Percentiles rank a stretch among this genome's conserved stretches.
Evolutionary conservation across 2,113 vertebrate genomes (phyloP).

Genomic region (Seriola aureovittata): DNA sequence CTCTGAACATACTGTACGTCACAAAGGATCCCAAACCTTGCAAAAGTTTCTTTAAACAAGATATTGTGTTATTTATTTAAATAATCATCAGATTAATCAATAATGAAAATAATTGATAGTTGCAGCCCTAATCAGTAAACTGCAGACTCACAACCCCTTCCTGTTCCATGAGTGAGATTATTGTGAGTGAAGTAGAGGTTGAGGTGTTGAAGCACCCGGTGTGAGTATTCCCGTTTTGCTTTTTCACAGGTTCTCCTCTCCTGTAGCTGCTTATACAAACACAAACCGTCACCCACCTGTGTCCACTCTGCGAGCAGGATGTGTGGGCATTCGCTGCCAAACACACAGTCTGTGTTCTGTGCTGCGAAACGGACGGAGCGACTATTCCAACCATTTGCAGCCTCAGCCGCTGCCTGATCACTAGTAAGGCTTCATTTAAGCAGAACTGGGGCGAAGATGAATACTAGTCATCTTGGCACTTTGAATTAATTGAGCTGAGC

Average conservation of each 20-base stretch:
- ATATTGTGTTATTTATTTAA: not conserved
- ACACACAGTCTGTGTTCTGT: slow-evolving; percentile 51
- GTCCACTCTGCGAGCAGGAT: slow-evolving; percentile 51
- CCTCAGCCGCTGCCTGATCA: slow-evolving; percentile 42
- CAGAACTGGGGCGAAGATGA: slow-evolving; percentile 45
- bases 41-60: too few species aligned
- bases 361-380: slow-evolving; percentile 29
- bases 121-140: not conserved
- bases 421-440: slow-evolving; percentile 31
- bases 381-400: slow-evolving; percentile 45
- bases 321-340: slow-evolving; percentile 60
- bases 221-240: slow-evolving; percentile 69
- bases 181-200: slow-evolving; percentile 39
- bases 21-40: too few species aligned
- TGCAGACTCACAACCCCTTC: not conserved
- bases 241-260: slow-evolving; percentile 62
- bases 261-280: slow-evolving; percentile 65
- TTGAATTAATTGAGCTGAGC: slow-evolving; percentile 65
- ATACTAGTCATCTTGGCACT: slow-evolving; percentile 56
- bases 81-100: not conserved
- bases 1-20: too few species aligned
- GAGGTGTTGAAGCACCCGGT: slow-evolving; percentile 36
- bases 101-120: not conserved
- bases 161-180: not conserved
- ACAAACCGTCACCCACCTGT: slow-evolving; percentile 69